Percentiles rank a stretch among this genome's conserved stretches.
These are phyloP conservation scores for Germaria angustata DNA, from an alignment of 2,888 invertebrate species.

Conservation along the genomic window DNA sequence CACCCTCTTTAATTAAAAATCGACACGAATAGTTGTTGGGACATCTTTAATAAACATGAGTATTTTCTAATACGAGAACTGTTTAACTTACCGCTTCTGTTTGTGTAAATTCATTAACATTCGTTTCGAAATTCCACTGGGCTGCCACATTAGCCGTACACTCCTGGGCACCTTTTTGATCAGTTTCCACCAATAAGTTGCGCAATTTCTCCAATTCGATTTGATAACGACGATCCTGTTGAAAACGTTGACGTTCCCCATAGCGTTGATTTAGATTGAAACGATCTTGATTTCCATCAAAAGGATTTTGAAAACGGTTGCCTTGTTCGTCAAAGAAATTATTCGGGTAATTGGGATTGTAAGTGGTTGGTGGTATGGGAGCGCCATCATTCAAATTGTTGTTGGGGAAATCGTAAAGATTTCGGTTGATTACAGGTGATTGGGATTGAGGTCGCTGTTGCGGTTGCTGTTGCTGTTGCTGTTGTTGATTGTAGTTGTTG, in stretches of 20 bases:
- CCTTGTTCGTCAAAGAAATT: slow-evolving; percentile 65
- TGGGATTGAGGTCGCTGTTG: slow-evolving; percentile 12
- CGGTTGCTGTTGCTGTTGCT: slow-evolving; percentile 12
- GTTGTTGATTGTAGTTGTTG: slow-evolving; percentile 62
- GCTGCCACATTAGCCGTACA: slow-evolving; percentile 92
- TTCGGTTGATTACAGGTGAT: slow-evolving; percentile 25
- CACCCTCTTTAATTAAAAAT: slow-evolving; percentile 44
- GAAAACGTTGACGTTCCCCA: slow-evolving; percentile 81
- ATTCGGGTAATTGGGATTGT: slow-evolving; percentile 67
- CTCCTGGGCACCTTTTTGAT: slow-evolving; percentile 88
- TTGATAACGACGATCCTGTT: slow-evolving; percentile 77
- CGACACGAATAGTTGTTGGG: not conserved
- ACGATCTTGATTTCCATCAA: slow-evolving; percentile 73
- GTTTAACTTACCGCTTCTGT: slow-evolving; percentile 87
- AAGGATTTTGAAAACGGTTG: slow-evolving; percentile 73
- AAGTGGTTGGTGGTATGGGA: slow-evolving; percentile 53
- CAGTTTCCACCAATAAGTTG: slow-evolving; percentile 85
- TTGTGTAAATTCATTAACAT: slow-evolving; percentile 91
- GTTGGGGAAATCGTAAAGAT: slow-evolving; percentile 47
- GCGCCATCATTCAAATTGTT: slow-evolving; percentile 40
- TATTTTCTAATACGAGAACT: not conserved
- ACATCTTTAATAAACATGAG: not conserved
- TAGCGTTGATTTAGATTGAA: slow-evolving; percentile 74
- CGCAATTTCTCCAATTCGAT: slow-evolving; percentile 78
- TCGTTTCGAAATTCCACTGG: slow-evolving; percentile 94